These are phyloP conservation scores for Achlya flavicornis DNA, from an alignment of 2,888 invertebrate species.

Conservation along the genomic window DNA sequence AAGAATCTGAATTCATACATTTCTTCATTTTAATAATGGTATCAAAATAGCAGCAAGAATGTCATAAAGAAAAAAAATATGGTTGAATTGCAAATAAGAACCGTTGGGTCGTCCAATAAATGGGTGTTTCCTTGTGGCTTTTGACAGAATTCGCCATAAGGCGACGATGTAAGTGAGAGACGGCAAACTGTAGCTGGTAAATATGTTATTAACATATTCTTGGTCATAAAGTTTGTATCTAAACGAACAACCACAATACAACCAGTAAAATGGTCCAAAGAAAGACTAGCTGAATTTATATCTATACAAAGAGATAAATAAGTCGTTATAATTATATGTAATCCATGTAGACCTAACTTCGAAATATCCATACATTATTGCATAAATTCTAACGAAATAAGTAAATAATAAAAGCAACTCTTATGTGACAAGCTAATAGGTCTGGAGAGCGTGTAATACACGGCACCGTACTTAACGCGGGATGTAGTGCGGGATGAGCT, in stretches of 20 bases:
- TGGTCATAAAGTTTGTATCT: not conserved
- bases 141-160: conserved; percentile 23
- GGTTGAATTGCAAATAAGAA: conserved; percentile 22
- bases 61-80: conserved; percentile 25
- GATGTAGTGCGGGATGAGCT: conserved; percentile 23
- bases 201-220: not conserved
- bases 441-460: conserved; percentile 34
- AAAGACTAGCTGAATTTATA: not conserved
- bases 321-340: too few species aligned
- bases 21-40: not conserved
- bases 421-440: not conserved
- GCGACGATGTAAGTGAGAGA: conserved; percentile 12
- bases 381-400: too few species aligned
- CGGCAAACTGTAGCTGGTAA: conserved; percentile 22
- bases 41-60: conserved; percentile 22
- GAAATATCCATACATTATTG: too few species aligned
- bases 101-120: conserved; percentile 22
- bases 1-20: not conserved
- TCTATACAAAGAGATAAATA: too few species aligned
- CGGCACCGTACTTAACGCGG: conserved; percentile 31
- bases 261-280: not conserved
- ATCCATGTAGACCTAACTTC: too few species aligned
- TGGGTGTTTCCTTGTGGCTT: conserved; percentile 25
- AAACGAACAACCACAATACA: not conserved
- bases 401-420: too few species aligned